Evolutionary conservation across 1,140 invertebrate species (phyloP), one percentile per base, ranked within the genome.

Genomic region (Drosophila mauritiana): DNA sequence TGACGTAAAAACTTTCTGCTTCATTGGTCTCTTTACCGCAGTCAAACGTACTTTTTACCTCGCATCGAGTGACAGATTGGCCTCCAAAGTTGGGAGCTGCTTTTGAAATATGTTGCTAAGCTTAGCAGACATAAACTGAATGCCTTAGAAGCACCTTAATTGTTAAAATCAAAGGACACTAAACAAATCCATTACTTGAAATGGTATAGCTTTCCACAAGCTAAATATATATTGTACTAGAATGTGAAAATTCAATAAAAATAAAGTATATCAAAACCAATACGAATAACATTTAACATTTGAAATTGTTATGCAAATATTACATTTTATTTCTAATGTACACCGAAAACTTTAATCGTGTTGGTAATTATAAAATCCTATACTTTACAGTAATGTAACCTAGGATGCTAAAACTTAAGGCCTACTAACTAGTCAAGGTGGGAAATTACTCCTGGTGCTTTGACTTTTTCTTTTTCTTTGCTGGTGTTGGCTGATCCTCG

Each of bases 381-480:
- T 56, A 20, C 55, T 77, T 70, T 67, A 69, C 36, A 45, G 51
- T 69, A 70, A 58, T 49, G 46, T 76, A 75, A 58, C 46, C 48
- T 75, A 54, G 56, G 58, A 37, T 52, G 20, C 80, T 83, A 78
- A 31, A 56, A 76, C 25, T 65, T 78, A 78, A 51, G 48, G 57
- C 52, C 74, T 72, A 74, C 7, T 22, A 43, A 48, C 61, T 82
- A 88, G 49, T 36, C 31, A 68, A 67, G 20, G 27, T n/a, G 49
- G 8, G 31, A 34, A 68, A 76, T 36, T 62, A 39, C 49, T 84
- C 80, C 55, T 88, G 84, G 7, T 84, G 76, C 52, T 88, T 88
- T 22, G 85, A 90, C 53, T 89, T 89, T 73, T 89, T 89, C 80
- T 90, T 89, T 74, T 89, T 89, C 76, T 90, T 89, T n/a, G 76